Evolutionary conservation across 2,888 invertebrate species (phyloP), one percentile per base, ranked within the genome.

Genomic region (Pandemis heparana): DNA sequence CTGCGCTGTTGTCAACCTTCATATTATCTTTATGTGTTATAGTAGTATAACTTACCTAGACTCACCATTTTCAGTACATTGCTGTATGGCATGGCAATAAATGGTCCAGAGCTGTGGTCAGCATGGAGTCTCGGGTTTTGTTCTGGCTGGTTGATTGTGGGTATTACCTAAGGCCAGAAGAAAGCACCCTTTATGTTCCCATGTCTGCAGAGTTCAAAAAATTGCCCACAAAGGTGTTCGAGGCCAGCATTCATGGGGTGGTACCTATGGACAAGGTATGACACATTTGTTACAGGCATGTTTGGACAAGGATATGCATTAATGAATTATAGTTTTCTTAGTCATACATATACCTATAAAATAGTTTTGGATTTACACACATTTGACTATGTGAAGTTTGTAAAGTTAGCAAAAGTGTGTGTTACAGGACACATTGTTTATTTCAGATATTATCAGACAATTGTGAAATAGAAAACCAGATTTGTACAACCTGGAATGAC

Each of bases 61-160:
- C 1, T 41, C 59, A 68, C 41, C 43, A 48, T 65, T 80, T 79
- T 1, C 68, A 90, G 89, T 89, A 90, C 84, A 83, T 90, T 74
- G 87, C 89, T 73, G 88, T 90, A 0, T 75, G 86, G 71, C 86
- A 85, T 84, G 80, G 85, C 2, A 80, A 83, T 38, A 85, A 83
- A 75, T 90, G 89, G 89, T 82, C 78, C 12, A 83, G 89, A 6
- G 90, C 89, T 8, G 75, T 90, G 14, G 77, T 89, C 1, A 79
- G 81, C 2, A 80, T 87, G 82, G 86, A 89, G 71, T 75, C 77
- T 0, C 82, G 85, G 53, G 83, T 86, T 72, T 71, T 82, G 5
- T 87, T 90, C 70, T 90, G 90, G 90, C 79, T 90, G 14, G 78
- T 90, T 48, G 90, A 90, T 69, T 83, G 84, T 79, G 89, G 89